Percentiles rank a stretch among this genome's conserved stretches.
phyloP scores from a whole-genome alignment of 2,797 vertebrate species.

The Bovichtus diacanthus region DNA sequence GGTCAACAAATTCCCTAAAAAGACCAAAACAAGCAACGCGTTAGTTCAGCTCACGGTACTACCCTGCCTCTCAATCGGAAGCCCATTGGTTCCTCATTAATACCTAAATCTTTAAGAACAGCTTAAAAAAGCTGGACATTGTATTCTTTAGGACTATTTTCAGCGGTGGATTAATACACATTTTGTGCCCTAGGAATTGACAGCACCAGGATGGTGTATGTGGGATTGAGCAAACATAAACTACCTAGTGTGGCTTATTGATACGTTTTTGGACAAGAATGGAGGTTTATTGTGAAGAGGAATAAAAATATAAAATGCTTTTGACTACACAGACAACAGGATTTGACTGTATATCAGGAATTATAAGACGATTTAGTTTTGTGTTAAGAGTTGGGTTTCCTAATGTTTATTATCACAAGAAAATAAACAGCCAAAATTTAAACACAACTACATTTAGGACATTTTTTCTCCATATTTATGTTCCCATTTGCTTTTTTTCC shows the following conservation, averaged over 20 bases:
- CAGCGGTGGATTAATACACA: neutral
- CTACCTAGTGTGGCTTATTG: too few relatives aligned
- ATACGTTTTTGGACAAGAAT: neutral
- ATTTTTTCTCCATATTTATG: neutral
- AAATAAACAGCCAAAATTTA: neutral
- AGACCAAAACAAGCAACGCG: neutral
- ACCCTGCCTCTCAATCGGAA: neutral
- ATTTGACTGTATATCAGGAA: neutral
- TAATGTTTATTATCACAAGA: neutral
- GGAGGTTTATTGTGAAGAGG: neutral
- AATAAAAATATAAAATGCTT: neutral
- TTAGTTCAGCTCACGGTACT: neutral
- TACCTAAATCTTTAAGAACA: neutral
- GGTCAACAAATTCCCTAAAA: neutral
- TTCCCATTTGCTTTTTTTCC: neutral
- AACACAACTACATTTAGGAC: neutral
- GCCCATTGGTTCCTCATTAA: neutral
- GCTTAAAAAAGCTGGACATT: too few relatives aligned
- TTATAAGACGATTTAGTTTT: neutral
- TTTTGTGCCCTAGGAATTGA: neutral
- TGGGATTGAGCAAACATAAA: neutral
- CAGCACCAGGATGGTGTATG: neutral
- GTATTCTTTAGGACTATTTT: neutral
- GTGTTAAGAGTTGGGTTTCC: neutral
- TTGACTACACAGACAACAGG: neutral